These are phyloP conservation scores for Corynorhinus townsendii DNA, from an alignment of 2,113 vertebrate genomes.

Conservation along the genomic window DNA sequence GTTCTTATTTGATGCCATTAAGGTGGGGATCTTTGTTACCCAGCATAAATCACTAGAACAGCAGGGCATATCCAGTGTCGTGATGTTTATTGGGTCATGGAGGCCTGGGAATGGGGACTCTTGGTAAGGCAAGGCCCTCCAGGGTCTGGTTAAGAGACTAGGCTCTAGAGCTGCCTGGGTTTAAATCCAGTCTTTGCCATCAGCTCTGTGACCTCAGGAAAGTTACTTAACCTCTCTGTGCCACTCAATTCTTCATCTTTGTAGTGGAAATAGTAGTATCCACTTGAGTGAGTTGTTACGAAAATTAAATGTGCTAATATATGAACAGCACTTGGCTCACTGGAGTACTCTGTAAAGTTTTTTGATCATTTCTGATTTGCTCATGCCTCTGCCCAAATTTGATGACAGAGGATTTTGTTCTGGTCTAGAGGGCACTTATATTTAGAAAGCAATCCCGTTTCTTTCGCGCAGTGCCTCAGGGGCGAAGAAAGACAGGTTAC, in stretches of 20 bases:
- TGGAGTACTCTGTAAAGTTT: not conserved
- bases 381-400: rapidly evolving
- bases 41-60: not conserved
- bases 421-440: not conserved
- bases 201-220: not conserved
- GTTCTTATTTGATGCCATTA: not conserved
- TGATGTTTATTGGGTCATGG: not conserved
- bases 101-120: not conserved
- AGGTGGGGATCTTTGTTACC: too few species aligned
- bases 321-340: not conserved
- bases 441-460: not conserved
- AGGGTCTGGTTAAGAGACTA: not conserved
- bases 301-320: rapidly evolving
- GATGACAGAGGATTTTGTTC: not conserved
- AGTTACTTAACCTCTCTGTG: not conserved
- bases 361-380: not conserved
- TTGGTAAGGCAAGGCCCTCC: not conserved
- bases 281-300: not conserved
- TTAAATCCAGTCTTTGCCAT: not conserved
- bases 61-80: not conserved
- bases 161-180: not conserved
- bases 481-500: not conserved
- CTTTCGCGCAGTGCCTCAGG: not conserved
- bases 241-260: not conserved
- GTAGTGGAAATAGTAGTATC: not conserved